phyloP scores from a whole-genome alignment of 2,113 vertebrate species.

The Tringa solitaria region DNA sequence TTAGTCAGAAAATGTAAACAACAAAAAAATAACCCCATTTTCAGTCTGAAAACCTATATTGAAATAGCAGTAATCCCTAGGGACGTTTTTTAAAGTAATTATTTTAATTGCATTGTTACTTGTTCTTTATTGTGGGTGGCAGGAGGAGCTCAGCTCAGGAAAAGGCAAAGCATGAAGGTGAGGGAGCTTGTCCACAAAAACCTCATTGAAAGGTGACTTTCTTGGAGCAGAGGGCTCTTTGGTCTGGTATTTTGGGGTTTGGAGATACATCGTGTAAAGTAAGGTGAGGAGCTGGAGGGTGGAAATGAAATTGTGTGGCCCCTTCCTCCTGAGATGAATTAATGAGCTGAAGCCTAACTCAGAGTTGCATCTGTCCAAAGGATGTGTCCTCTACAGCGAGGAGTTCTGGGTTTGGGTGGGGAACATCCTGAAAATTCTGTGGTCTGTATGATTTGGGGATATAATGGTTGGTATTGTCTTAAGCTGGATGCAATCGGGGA shows the following conservation, averaged over 20 bases:
- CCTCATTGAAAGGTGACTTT: background rate
- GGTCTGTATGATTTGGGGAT: too few species aligned
- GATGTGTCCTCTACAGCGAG: background rate
- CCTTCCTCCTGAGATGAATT: background rate
- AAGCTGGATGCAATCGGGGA: too few species aligned
- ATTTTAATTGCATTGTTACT: background rate
- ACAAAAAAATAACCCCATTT: background rate
- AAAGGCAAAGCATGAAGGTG: background rate
- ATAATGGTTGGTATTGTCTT: too few species aligned
- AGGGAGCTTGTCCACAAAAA: background rate
- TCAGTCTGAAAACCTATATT: background rate
- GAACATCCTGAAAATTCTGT: background rate
- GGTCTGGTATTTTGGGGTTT: background rate
- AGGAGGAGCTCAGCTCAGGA: background rate
- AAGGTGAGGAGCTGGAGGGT: background rate
- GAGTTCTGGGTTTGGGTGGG: background rate
- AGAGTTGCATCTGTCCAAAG: background rate
- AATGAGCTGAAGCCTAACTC: background rate
- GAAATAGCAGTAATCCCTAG: background rate
- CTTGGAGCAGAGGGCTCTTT: background rate
- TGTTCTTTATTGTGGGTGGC: background rate
- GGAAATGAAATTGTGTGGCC: background rate
- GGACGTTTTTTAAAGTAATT: background rate
- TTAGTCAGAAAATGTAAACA: conserved; percentile 3
- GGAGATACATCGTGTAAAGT: background rate